A percentile compares a stretch with the other conserved stretches of the same genome.
Conservation (phyloP, 2,113 vertebrate genomes). For the Cheilinus undulatus region DNA sequence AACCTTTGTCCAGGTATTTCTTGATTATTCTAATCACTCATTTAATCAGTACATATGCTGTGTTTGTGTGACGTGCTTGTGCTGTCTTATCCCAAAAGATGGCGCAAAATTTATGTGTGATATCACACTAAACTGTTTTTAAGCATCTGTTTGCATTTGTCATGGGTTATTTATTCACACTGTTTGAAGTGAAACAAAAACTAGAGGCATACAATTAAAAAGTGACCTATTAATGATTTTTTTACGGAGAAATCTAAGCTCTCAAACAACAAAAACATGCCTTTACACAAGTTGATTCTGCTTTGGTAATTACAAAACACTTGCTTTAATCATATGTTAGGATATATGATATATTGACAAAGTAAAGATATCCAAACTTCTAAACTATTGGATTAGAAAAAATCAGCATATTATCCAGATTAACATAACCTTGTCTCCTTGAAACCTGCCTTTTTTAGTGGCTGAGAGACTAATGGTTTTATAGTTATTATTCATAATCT, state of each 20-base stretch:
- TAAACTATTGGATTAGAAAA: conserved; percentile 7
- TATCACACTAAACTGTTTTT: neutral
- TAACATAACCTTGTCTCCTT: conserved; percentile 35
- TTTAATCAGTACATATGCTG: conserved; percentile 13
- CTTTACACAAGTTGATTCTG: conserved; percentile 43
- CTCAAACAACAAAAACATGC: conserved; percentile 21
- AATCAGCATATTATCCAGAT: conserved; percentile 25
- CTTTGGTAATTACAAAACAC: conserved; percentile 17
- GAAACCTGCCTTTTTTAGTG: conserved; percentile 26
- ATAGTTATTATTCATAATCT: conserved; percentile 12
- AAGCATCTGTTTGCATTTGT: conserved; percentile 8
- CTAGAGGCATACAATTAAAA: neutral
- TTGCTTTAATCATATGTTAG: conserved; percentile 7
- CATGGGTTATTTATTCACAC: conserved; percentile 11
- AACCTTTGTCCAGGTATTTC: conserved; percentile 36
- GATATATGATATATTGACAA: neutral
- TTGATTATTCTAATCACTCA: conserved; percentile 4
- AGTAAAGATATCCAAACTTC: neutral
- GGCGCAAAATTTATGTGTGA: conserved; percentile 1
- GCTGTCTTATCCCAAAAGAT: conserved; percentile 4
- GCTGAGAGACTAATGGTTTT: conserved; percentile 24
- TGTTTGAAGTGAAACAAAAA: conserved; percentile 20
- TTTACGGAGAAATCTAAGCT: neutral
- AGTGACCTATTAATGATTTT: neutral
- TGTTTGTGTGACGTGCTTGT: conserved; percentile 38